Evolutionary conservation across 2,113 vertebrate genomes (phyloP).

Genomic region (Istiophorus platypterus): DNA sequence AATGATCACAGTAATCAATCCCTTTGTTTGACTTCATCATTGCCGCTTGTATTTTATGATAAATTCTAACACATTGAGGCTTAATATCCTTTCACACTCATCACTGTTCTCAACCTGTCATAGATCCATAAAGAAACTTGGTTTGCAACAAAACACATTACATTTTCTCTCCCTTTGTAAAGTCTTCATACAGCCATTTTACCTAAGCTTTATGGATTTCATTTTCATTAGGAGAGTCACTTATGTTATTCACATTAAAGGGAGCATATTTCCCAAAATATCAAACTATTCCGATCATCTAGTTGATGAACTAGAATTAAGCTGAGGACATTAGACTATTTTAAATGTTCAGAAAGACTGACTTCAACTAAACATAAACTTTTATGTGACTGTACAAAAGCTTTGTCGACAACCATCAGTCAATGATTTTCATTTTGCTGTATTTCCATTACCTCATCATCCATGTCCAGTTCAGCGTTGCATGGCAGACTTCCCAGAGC

Average conservation of each 20-base stretch:
- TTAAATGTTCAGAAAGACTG: not conserved
- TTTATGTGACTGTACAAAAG: not conserved
- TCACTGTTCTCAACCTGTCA: not conserved
- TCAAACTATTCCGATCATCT: not conserved
- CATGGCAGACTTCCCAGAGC: slow-evolving; percentile 75
- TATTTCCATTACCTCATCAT: slow-evolving; percentile 78
- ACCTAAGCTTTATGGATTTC: not conserved
- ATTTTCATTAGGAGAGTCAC: not conserved
- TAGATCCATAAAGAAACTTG: not conserved
- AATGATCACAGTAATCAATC: not conserved
- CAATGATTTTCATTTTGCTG: not conserved
- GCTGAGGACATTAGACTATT: not conserved
- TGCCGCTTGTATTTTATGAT: not conserved
- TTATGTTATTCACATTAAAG: not conserved
- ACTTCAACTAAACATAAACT: not conserved
- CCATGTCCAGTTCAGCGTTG: slow-evolving; percentile 83
- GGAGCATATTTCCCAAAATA: not conserved
- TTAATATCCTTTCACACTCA: not conserved
- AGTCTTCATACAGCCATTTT: not conserved
- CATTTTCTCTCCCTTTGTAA: not conserved
- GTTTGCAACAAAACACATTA: not conserved
- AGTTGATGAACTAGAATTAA: not conserved
- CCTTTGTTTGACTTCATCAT: not conserved
- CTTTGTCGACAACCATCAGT: not conserved
- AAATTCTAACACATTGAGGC: not conserved